Conservation (phyloP, 2,113 vertebrate species). For the Myocastor coypus region DNA sequence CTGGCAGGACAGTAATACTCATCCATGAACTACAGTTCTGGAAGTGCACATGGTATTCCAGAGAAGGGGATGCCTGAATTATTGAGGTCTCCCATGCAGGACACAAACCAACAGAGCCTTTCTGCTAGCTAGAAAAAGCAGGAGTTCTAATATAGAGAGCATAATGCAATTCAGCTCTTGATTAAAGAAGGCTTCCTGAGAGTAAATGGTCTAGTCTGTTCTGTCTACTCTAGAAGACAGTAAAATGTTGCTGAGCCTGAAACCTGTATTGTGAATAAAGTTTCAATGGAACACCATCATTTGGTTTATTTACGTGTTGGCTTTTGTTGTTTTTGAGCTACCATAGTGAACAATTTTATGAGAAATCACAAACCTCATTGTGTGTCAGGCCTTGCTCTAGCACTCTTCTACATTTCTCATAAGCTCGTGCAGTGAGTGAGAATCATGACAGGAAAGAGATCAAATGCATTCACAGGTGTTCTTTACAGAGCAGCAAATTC, state of each 20-base stretch:
- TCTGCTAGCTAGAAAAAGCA: not conserved
- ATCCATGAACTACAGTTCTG: not conserved
- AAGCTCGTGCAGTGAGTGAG: not conserved
- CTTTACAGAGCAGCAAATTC: not conserved
- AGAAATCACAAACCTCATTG: not conserved
- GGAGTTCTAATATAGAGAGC: not conserved
- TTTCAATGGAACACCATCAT: not conserved
- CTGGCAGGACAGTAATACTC: not conserved
- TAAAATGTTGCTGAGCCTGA: not conserved
- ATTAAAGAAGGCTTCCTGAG: not conserved
- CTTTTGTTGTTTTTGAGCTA: not conserved
- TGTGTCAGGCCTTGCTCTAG: not conserved
- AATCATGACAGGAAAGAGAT: not conserved
- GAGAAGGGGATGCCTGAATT: not conserved
- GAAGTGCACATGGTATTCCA: not conserved
- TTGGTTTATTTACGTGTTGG: not conserved
- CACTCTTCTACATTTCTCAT: not conserved
- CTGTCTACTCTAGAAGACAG: not conserved
- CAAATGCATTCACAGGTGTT: not conserved
- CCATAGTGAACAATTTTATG: not conserved
- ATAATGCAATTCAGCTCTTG: not conserved
- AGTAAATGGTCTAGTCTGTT: not conserved
- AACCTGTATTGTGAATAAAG: not conserved
- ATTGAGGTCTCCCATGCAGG: not conserved
- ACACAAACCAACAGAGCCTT: not conserved